These are phyloP conservation scores for Sarcoramphus papa DNA, from an alignment of 2,797 vertebrate species.

Conservation along the genomic window DNA sequence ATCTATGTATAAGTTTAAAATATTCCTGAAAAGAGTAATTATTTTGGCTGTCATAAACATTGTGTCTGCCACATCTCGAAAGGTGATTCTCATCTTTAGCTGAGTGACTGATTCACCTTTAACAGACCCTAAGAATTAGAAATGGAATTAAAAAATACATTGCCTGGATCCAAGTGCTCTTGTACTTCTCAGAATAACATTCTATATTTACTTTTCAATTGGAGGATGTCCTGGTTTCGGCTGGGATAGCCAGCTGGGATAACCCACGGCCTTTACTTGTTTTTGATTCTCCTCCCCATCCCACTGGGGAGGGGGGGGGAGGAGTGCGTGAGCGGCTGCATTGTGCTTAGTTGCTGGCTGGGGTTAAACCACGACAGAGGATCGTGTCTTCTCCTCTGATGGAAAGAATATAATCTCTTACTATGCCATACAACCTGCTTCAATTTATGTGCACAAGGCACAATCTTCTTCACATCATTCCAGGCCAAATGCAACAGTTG, in stretches of 20 bases:
- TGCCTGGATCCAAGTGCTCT: neutral
- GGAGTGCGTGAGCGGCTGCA: neutral
- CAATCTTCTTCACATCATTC: neutral
- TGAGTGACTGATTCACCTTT: neutral
- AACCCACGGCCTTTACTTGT: neutral
- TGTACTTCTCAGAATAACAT: neutral
- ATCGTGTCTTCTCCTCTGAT: neutral
- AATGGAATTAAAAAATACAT: neutral
- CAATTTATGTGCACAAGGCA: neutral
- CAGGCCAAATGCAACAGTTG: neutral
- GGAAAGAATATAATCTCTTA: neutral
- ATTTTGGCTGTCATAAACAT: neutral
- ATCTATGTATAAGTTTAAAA: neutral
- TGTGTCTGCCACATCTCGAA: neutral
- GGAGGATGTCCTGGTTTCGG: neutral
- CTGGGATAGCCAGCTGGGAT: neutral
- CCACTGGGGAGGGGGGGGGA: neutral
- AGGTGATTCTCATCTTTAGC: neutral
- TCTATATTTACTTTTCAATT: neutral
- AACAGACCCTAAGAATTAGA: neutral
- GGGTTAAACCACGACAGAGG: neutral
- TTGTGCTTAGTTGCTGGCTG: neutral
- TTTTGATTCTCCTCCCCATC: neutral
- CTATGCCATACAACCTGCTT: neutral
- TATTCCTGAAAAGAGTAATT: neutral